Evolutionary conservation across 2,113 vertebrate species (phyloP).

Genomic region (Bufo bufo): DNA sequence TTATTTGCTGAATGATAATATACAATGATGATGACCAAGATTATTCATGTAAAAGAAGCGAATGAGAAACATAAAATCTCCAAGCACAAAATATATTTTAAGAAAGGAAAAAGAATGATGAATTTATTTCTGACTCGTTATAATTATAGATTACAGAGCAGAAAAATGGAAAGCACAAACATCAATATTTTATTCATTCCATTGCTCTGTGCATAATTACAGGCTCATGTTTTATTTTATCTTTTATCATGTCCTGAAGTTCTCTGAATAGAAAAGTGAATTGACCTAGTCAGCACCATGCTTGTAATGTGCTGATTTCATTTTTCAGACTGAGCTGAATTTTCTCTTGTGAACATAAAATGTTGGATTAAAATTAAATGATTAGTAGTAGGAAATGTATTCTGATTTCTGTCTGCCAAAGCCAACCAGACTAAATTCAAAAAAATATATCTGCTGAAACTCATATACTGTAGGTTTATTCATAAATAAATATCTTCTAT

Average conservation of each 20-base stretch:
- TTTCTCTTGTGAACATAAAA: constrained; percentile 41
- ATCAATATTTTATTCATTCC: constrained; percentile 33
- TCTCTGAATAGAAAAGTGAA: constrained; percentile 14
- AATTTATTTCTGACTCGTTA: background rate
- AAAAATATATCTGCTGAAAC: background rate
- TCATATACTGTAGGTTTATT: background rate
- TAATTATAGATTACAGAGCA: constrained; percentile 17
- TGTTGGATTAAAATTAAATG: constrained; percentile 21
- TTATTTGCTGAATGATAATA: too few relatives aligned
- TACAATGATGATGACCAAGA: background rate
- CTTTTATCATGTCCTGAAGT: constrained; percentile 19
- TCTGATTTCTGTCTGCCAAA: background rate
- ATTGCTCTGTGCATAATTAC: constrained; percentile 32
- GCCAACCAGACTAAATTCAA: background rate
- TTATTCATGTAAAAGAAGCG: background rate
- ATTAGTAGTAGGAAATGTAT: background rate
- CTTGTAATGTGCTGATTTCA: constrained; percentile 23
- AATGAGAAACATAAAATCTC: background rate
- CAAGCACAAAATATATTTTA: background rate
- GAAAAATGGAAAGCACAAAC: constrained; percentile 13
- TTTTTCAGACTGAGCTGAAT: constrained; percentile 5
- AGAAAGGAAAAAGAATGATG: background rate
- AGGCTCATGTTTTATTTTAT: constrained; percentile 39
- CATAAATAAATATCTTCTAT: background rate
- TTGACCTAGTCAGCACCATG: constrained; percentile 27